Evolutionary conservation across 2,888 invertebrate genomes (phyloP).

Genomic region (Synanthedon tipuliformis): DNA sequence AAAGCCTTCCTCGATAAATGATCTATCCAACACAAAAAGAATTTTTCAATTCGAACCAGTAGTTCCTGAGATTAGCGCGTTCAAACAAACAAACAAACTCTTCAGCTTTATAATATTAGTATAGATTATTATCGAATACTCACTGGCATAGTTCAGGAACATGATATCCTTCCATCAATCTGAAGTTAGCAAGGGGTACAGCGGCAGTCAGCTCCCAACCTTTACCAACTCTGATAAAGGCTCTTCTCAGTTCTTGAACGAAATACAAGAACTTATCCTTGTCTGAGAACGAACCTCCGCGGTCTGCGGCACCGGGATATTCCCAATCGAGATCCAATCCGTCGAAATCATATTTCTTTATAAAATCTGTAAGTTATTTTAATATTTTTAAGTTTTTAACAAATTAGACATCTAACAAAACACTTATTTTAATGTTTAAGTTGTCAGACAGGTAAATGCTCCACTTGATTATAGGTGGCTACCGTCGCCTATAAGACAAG

Average conservation of each 20-base stretch:
- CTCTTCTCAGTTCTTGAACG: constrained; percentile 83
- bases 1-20: too few relatives aligned
- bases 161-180: constrained; percentile 90
- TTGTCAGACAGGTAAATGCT: too few relatives aligned
- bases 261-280: constrained; percentile 86
- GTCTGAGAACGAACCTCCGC: constrained; percentile 86
- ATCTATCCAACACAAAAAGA: too few relatives aligned
- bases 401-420: too few relatives aligned
- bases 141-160: constrained; percentile 90
- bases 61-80: too few relatives aligned
- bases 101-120: too few relatives aligned
- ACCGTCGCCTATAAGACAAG: too few relatives aligned
- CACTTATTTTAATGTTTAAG: too few relatives aligned
- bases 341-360: constrained; percentile 83
- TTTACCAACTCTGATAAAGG: constrained; percentile 79
- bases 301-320: constrained; percentile 88
- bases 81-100: too few relatives aligned
- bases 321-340: constrained; percentile 93
- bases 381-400: too few relatives aligned
- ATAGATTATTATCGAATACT: constrained; percentile 51
- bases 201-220: constrained; percentile 92
- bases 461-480: too few relatives aligned
- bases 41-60: too few relatives aligned
- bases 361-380: constrained; percentile 66
- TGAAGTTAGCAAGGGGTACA: constrained; percentile 87